A percentile compares a stretch with the other conserved stretches of the same genome.
These are phyloP conservation scores for Molossus molossus DNA, from an alignment of 2,797 vertebrate species.

Conservation along the genomic window DNA sequence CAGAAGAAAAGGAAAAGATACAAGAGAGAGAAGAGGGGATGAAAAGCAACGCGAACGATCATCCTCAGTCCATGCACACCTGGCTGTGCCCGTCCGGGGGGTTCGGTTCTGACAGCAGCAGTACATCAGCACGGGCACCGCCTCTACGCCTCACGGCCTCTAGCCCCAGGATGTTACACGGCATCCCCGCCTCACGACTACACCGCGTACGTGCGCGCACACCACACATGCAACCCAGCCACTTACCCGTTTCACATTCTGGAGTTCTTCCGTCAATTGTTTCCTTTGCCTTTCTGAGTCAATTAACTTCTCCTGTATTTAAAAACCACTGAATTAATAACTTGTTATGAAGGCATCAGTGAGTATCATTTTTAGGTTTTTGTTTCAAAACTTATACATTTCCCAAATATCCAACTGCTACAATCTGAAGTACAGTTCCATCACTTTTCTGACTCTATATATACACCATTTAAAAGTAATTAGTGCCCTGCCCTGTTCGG, in stretches of 20 bases:
- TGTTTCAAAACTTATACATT: constrained; percentile 53
- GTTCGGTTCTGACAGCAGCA: neutral
- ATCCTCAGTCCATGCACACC: neutral
- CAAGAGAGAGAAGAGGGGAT: neutral
- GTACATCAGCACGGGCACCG: neutral
- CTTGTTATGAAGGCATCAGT: constrained; percentile 36
- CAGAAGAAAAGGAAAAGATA: neutral
- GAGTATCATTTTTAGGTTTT: neutral
- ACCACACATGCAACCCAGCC: neutral
- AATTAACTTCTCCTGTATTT: constrained; percentile 92
- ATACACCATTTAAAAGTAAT: constrained; percentile 2
- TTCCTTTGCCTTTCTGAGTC: constrained; percentile 93
- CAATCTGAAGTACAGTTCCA: neutral
- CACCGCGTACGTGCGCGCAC: neutral
- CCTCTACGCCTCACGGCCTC: neutral
- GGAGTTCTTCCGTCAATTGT: constrained; percentile 93
- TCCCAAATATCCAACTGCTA: constrained; percentile 15
- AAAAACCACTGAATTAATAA: constrained; percentile 73
- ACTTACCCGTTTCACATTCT: constrained; percentile 93
- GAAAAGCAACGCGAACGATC: neutral
- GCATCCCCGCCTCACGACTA: neutral
- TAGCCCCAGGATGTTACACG: neutral
- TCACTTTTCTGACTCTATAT: neutral
- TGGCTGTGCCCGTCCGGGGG: neutral
- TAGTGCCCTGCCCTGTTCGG: neutral